Conservation (phyloP, 2,113 vertebrate species). For the Malurus cyaneus region DNA sequence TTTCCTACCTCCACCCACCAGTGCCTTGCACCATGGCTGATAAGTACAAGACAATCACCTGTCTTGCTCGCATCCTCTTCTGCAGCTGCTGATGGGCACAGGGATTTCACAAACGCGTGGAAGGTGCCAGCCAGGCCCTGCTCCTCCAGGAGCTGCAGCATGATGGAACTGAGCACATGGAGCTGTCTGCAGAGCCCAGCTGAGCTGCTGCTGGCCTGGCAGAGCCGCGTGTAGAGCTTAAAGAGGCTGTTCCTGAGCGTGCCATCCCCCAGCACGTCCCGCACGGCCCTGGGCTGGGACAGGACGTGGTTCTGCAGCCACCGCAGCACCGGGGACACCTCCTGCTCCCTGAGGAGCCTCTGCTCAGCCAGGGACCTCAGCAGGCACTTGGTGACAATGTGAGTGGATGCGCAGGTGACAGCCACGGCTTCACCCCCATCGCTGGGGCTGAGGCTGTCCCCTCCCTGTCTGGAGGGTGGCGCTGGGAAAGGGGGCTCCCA, state of each 20-base stretch:
- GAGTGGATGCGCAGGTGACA: neutral
- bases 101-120: constrained; percentile 42
- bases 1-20: neutral
- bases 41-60: constrained; percentile 24
- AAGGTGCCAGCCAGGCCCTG: constrained; percentile 7
- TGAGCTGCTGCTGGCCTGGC: neutral
- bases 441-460: neutral
- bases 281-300: neutral
- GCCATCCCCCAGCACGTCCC: constrained; percentile 69
- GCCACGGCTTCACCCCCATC: neutral
- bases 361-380: constrained; percentile 70
- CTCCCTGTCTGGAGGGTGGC: neutral
- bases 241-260: constrained; percentile 70
- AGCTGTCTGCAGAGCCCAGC: constrained; percentile 1
- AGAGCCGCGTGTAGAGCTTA: constrained; percentile 74
- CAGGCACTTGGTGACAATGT: constrained; percentile 76
- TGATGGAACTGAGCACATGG: constrained; percentile 73
- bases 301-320: constrained; percentile 78
- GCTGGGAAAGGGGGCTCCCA: constrained; percentile 74
- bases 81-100: constrained; percentile 50
- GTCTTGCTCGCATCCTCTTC: neutral
- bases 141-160: constrained; percentile 78
- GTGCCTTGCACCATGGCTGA: rapidly evolving
- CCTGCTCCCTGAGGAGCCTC: constrained; percentile 21
- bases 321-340: constrained; percentile 37